Conservation (phyloP, 2,888 invertebrate genomes). For the Synanthedon formicaeformis region DNA sequence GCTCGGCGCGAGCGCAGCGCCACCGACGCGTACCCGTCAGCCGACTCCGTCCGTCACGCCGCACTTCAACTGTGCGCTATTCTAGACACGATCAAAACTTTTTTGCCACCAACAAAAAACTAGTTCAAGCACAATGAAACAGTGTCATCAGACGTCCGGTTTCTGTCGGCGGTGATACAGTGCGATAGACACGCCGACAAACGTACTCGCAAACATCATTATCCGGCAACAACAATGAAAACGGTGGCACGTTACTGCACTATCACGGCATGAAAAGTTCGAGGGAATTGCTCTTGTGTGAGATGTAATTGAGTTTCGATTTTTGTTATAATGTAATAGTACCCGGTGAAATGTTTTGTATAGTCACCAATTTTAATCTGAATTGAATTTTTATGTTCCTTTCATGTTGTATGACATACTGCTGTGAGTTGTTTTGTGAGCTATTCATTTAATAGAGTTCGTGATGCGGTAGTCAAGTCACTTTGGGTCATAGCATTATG, state of each 20-base stretch:
- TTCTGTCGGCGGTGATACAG: neutral
- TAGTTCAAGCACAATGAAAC: neutral
- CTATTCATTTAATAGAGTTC: conserved; percentile 29
- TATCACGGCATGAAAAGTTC: conserved; percentile 11
- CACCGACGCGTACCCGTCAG: neutral
- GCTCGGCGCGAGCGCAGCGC: conserved; percentile 10
- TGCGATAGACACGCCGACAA: neutral
- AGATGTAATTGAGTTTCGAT: conserved; percentile 9
- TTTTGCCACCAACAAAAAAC: neutral
- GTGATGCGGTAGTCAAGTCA: conserved; percentile 31
- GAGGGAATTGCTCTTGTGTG: conserved; percentile 10
- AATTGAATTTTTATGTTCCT: conserved; percentile 24
- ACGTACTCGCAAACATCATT: conserved; percentile 1
- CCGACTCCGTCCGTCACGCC: conserved; percentile 21
- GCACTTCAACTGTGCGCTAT: conserved; percentile 10
- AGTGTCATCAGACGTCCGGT: neutral
- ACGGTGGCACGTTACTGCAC: conserved; percentile 10
- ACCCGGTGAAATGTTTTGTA: conserved; percentile 15
- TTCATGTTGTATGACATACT: conserved; percentile 26
- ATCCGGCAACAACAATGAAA: conserved; percentile 9
- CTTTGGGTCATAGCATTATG: conserved; percentile 8
- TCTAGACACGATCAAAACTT: conserved; percentile 1
- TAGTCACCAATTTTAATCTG: conserved; percentile 21
- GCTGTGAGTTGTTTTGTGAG: conserved; percentile 25
- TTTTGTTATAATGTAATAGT: conserved; percentile 11